Percentiles rank a stretch among this genome's conserved stretches.
Evolutionary conservation across 2,113 vertebrate genomes (phyloP).

Genomic region (Rhinoderma darwinii): DNA sequence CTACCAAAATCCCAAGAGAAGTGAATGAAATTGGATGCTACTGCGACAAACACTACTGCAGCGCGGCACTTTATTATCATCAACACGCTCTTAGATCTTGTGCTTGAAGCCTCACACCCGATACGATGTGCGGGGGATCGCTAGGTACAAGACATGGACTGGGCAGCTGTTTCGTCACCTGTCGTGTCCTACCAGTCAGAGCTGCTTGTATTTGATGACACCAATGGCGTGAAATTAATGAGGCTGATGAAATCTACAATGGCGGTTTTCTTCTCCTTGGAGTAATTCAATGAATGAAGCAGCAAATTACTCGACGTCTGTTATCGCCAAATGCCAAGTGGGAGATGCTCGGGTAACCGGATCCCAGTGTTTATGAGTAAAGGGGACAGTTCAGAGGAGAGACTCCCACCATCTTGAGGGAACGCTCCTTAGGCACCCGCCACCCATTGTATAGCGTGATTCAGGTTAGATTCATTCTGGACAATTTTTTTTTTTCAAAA

Average conservation of each 20-base stretch:
- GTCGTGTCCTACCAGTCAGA: neutral
- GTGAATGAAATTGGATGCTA: neutral
- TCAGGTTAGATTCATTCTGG: too few relatives aligned
- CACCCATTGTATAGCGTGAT: too few relatives aligned
- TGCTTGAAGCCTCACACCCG: too few relatives aligned
- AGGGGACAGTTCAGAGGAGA: neutral
- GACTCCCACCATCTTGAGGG: neutral
- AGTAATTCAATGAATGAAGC: slow-evolving; percentile 7
- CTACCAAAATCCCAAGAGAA: neutral
- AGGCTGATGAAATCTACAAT: neutral
- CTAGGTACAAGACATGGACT: neutral
- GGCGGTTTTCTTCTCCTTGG: slow-evolving; percentile 17
- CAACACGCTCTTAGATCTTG: too few relatives aligned
- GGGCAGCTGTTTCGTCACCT: slow-evolving; percentile 33
- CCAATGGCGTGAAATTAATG: slow-evolving; percentile 17
- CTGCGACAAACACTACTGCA: too few relatives aligned
- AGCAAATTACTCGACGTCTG: slow-evolving; percentile 22
- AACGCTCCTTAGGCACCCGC: neutral
- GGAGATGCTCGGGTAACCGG: neutral
- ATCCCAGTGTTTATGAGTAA: neutral
- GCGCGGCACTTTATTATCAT: too few relatives aligned
- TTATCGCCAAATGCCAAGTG: slow-evolving; percentile 32
- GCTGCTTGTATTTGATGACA: neutral
- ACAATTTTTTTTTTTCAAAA: too few relatives aligned
- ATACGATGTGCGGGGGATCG: neutral